Evolutionary conservation across 2,888 invertebrate genomes (phyloP), one percentile per base, ranked within the genome.

Genomic region (Adelphocoris suturalis): DNA sequence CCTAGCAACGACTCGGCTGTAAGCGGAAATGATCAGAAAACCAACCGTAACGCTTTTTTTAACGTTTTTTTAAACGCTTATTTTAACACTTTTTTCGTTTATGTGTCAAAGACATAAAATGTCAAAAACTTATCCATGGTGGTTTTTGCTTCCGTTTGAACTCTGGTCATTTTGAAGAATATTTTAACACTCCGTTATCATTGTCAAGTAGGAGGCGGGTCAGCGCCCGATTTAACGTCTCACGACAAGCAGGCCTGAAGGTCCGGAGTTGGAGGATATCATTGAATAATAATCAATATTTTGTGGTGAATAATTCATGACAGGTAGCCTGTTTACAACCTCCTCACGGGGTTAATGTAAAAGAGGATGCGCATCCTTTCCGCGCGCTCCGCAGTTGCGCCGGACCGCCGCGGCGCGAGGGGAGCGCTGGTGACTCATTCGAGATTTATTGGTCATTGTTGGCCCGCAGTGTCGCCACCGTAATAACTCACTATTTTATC

Each of bases 261-360:
- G 11, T 82, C 82, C 23, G 13, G n/a, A n/a, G 48, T 13, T 0
- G 52, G 47, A 48, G 82, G 82, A 82, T 82, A 48, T 82, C 82
- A 82, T 82, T 48, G 82, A 82, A 82, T 82, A 52, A 82, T 82
- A 52, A 82, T 82, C 82, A 82, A 82, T 82, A 82, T 47, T 55
- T 82, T 55, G 46, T 55, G 52, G 27, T 82, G 52, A 27, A 82
- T 82, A 82, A 82, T 82, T 82, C 82, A 82, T 52, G 19, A 23
- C 82, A n/a, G 23, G 82, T 23, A 19, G 48, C 82, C 37, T 82
- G 23, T 82, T 82, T 82, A 82, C 82, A 82, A 82, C 82, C 82
- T 82, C 82, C 82, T 82, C 82, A 27, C 82, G 82, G 48, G 82
- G 82, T 82, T 82, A 82, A 82, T 55, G 82, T 55, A 55, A 52